Base-by-base conservation (phyloP, 2,113 vertebrate genomes). In the Laticauda laticaudata region DNA sequence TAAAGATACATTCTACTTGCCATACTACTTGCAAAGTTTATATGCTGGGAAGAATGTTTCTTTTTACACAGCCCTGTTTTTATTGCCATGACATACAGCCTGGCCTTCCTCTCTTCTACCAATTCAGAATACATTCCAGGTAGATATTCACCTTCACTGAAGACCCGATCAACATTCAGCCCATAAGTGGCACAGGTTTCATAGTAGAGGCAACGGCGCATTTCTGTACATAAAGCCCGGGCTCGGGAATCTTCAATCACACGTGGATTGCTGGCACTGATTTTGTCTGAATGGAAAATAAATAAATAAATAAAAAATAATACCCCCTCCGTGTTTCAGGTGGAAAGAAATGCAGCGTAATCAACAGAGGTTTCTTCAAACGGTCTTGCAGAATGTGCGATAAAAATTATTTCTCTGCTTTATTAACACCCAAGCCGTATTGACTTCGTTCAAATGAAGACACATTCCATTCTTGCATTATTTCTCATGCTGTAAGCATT, bases 111-210 rank as follows among this genome's bases (percentile, higher is more conserved):
- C 55, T 34, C 14, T 87, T 87, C 48, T 53, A 2, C 43, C 21
- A 9, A 24, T 61, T 53, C 87, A 39, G 4, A 29, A 54, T 34
- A 26, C 11, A 15, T 39, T 24, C 81, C 23, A 4, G 51, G 0
- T 23, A 69, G 75, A 12, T 43, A 86, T 94, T 98, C 91, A 99
- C 98, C 98, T 96, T 99, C 99, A 4, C 97, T 97, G 96, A 99
- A 99, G 94, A 99, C 98, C 23, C 99, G 95, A 55, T 99, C 99
- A 0, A 99, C 98, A 0, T 99, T 99, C 96, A 99, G 98, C 23
- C 99, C 99, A 0, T 99, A 99, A 3, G 99, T 99, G 43, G 99
- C 99, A 0, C 99, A 99, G 34, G 99, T 99, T 97, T 99, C 99
- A 1, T 99, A 99, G 95, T 99, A 99, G 92, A 98, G 97, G 48